A percentile compares a stretch with the other conserved stretches of the same genome.
Evolutionary conservation across 2,797 vertebrate species (phyloP).

Genomic region (Phrynocephalus forsythii): DNA sequence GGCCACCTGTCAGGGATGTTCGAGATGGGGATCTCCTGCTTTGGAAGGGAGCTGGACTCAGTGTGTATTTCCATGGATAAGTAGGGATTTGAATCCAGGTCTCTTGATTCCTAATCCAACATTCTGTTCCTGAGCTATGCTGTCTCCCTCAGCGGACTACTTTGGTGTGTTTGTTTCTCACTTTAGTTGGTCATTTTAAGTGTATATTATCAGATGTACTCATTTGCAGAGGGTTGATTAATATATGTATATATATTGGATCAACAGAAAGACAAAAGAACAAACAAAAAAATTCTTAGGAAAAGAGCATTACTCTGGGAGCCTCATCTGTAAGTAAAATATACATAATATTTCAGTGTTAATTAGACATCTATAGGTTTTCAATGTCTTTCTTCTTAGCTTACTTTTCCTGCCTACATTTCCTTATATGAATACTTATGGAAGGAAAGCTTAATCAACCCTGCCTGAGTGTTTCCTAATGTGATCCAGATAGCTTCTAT

Average conservation of each 20-base stretch:
- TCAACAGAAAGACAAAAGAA: neutral
- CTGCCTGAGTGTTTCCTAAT: neutral
- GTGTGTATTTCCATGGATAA: too few species aligned
- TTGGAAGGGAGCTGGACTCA: too few species aligned
- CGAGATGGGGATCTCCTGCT: too few species aligned
- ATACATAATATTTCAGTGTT: neutral
- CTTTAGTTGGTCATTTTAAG: neutral
- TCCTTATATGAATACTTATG: neutral
- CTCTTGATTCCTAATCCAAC: too few species aligned
- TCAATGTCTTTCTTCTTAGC: neutral
- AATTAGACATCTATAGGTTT: neutral
- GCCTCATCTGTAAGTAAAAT: neutral
- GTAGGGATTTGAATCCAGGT: too few species aligned
- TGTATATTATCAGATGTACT: neutral
- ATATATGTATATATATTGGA: neutral
- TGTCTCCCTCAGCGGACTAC: too few species aligned
- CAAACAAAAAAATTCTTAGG: neutral
- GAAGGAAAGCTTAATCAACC: slow-evolving; percentile 28
- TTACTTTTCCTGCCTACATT: slow-evolving; percentile 5
- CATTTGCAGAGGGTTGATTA: too few species aligned
- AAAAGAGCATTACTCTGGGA: neutral
- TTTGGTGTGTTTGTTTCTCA: neutral
- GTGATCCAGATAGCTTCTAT: slow-evolving; percentile 20
- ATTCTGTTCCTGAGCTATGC: too few species aligned
- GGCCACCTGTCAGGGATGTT: too few species aligned